These are phyloP conservation scores for Cinclus mexicanus DNA, from an alignment of 2,113 vertebrate species.

Conservation along the genomic window DNA sequence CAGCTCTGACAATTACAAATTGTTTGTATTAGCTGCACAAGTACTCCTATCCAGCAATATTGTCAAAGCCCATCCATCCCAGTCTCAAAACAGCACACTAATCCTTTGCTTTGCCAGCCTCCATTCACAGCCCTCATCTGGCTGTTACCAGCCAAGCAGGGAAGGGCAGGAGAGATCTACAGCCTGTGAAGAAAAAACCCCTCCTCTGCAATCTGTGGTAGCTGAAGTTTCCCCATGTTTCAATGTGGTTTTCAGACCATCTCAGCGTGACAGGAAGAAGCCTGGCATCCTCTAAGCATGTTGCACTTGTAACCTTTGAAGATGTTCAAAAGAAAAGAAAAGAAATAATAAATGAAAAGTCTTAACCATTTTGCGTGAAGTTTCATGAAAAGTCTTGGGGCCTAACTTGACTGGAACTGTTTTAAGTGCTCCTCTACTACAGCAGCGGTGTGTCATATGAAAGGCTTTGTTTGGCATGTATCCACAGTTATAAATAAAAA, in stretches of 20 bases:
- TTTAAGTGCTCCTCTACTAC: constrained; percentile 43
- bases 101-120: not conserved
- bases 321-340: constrained; percentile 32
- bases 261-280: constrained; percentile 16
- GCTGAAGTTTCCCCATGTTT: not conserved
- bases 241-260: constrained; percentile 23
- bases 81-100: not conserved
- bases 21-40: constrained; percentile 28
- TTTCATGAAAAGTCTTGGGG: constrained; percentile 19
- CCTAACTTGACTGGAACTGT: constrained; percentile 34
- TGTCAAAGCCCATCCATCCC: constrained; percentile 13
- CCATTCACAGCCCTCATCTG: not conserved
- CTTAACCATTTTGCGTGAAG: not conserved
- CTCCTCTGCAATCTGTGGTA: not conserved
- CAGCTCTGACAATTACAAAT: constrained; percentile 46
- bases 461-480: constrained; percentile 48
- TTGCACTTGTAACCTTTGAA: constrained; percentile 51
- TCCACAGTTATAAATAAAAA: constrained; percentile 61
- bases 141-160: not conserved
- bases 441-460: constrained; percentile 37
- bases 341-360: not conserved
- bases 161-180: not conserved
- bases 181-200: not conserved
- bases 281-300: not conserved
- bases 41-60: not conserved